Evolutionary conservation across 2,113 vertebrate species (phyloP).

Genomic region (Antidorcas marsupialis): DNA sequence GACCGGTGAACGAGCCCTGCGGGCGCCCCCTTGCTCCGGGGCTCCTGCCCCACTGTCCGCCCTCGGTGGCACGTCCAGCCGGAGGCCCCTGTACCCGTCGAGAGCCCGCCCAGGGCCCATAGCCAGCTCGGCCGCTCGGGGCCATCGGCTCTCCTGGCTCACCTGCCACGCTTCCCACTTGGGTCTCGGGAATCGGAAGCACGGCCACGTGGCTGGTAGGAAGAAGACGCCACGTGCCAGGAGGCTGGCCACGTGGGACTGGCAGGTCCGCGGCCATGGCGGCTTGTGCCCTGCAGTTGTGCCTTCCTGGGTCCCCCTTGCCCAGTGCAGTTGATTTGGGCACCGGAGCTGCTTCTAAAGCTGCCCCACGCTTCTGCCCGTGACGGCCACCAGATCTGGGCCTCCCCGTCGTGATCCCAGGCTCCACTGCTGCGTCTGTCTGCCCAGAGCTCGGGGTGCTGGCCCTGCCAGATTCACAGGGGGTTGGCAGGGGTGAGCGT

Average conservation of each 20-base stretch:
- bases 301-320: neutral
- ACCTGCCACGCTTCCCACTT: neutral
- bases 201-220: neutral
- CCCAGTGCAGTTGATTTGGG: neutral
- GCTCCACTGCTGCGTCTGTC: neutral
- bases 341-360: neutral
- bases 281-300: neutral
- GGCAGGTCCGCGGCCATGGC: fast-evolving
- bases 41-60: neutral
- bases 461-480: neutral
- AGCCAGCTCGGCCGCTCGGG: neutral
- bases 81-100: neutral
- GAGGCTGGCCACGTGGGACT: neutral
- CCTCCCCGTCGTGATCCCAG: neutral
- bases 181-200: neutral
- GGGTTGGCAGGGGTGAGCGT: neutral
- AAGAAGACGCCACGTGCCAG: neutral
- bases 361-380: neutral
- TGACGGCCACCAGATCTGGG: neutral
- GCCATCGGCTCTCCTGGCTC: neutral
- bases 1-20: too few species aligned
- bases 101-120: neutral
- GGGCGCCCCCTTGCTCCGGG: neutral
- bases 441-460: neutral
- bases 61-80: neutral